phyloP scores from a whole-genome alignment of 2,888 invertebrate species.

The Sinelater perroti region DNA sequence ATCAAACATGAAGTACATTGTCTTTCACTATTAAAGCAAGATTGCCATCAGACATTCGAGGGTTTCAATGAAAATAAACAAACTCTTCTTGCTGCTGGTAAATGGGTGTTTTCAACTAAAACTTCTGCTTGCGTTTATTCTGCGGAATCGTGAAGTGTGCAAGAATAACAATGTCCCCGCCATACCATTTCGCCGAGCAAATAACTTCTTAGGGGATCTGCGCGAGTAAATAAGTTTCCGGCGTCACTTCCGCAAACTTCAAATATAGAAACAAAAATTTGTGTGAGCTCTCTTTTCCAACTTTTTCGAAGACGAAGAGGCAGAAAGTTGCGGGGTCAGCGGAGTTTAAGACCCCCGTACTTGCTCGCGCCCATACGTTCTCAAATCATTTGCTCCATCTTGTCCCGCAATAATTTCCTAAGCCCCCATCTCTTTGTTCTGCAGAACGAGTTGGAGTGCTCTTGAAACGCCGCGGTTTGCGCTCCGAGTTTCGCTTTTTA shows the following conservation, averaged over 20 bases:
- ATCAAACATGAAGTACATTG: too few relatives aligned
- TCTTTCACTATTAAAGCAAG: too few relatives aligned
- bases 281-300: not conserved
- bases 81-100: too few relatives aligned
- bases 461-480: conserved; percentile 13
- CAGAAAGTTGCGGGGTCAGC: conserved; percentile 4
- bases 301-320: conserved; percentile 1
- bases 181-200: not conserved
- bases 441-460: conserved; percentile 21
- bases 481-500: conserved; percentile 20
- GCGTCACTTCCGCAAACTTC: conserved; percentile 1
- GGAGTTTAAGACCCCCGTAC: conserved; percentile 6
- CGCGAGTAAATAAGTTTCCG: conserved; percentile 3
- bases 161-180: too few relatives aligned
- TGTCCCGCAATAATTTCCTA: conserved; percentile 20
- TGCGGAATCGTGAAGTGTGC: too few relatives aligned
- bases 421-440: conserved; percentile 22
- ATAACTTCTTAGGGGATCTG: conserved; percentile 3
- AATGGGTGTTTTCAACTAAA: too few relatives aligned
- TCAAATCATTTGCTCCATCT: conserved; percentile 22
- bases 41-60: too few relatives aligned
- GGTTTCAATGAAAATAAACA: too few relatives aligned
- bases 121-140: too few relatives aligned
- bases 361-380: conserved; percentile 11
- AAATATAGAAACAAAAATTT: not conserved